Evolutionary conservation across 2,113 vertebrate genomes (phyloP).

Genomic region (Oreochromis niloticus): DNA sequence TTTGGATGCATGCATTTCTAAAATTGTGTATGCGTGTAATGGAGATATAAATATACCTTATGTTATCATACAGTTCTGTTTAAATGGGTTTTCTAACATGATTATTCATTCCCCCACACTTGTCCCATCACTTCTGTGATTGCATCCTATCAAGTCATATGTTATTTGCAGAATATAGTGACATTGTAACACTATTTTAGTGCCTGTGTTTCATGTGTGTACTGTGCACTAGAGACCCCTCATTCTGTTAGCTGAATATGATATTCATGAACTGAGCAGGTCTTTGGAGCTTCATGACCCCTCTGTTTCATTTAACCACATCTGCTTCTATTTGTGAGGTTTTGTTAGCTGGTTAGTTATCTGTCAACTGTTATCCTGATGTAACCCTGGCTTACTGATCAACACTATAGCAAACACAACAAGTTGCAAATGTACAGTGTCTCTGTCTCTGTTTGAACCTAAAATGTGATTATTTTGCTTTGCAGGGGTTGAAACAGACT

Average conservation of each 20-base stretch:
- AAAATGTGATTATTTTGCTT: slow-evolving; percentile 18
- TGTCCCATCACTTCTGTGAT: not conserved
- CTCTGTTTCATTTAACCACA: not conserved
- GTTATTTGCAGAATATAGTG: not conserved
- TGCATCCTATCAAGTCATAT: not conserved
- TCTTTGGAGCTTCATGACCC: not conserved
- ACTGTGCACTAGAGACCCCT: not conserved
- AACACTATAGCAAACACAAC: slow-evolving; percentile 15
- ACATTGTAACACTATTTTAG: not conserved
- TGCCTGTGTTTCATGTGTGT: not conserved
- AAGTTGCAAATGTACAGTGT: not conserved
- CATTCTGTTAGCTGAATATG: not conserved
- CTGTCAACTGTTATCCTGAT: not conserved
- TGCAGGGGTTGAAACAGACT: slow-evolving; percentile 74
- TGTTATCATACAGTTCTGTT: not conserved
- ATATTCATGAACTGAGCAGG: not conserved
- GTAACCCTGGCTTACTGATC: slow-evolving; percentile 40
- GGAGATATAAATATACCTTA: not conserved
- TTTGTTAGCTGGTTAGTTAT: not conserved
- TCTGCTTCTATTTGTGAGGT: not conserved
- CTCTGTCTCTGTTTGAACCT: not conserved
- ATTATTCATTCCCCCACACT: not conserved
- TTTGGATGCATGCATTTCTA: not conserved
- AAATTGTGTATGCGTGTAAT: not conserved
- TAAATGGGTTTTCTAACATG: not conserved